Evolutionary conservation across 2,888 invertebrate species (phyloP).

Genomic region (Onthophagus sagittarius): DNA sequence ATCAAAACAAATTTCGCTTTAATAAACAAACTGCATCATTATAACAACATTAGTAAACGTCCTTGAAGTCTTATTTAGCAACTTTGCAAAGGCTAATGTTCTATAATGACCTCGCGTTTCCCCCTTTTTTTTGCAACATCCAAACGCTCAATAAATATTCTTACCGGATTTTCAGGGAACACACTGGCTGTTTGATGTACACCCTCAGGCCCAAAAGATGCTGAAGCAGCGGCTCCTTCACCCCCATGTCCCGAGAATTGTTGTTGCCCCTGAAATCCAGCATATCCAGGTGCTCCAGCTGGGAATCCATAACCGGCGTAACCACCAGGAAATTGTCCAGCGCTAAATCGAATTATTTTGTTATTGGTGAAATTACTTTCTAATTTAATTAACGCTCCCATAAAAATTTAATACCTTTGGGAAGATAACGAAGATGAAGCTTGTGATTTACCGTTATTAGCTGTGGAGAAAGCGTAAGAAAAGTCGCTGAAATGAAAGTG

Average conservation of each 20-base stretch:
- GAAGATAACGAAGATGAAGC: constrained; percentile 34
- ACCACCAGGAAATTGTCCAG: constrained; percentile 8
- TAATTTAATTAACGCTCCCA: neutral
- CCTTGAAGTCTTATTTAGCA: too few relatives aligned
- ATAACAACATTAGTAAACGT: too few relatives aligned
- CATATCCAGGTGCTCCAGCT: constrained; percentile 24
- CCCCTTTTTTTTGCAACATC: too few relatives aligned
- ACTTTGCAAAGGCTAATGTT: too few relatives aligned
- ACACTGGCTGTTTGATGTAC: constrained; percentile 57
- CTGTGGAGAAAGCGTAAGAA: constrained; percentile 36
- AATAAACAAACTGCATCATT: too few relatives aligned
- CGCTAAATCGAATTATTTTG: neutral
- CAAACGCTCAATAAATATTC: too few relatives aligned
- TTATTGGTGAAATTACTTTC: too few relatives aligned
- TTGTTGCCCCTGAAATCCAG: constrained; percentile 18
- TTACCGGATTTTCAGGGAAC: constrained; percentile 60
- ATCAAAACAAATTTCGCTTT: too few relatives aligned
- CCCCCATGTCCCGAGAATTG: constrained; percentile 24
- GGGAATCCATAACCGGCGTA: constrained; percentile 25
- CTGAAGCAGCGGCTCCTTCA: constrained; percentile 53
- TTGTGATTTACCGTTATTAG: constrained; percentile 32
- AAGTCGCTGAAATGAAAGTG: constrained; percentile 32
- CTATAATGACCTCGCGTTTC: too few relatives aligned
- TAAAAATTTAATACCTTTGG: neutral
- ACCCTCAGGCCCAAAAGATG: constrained; percentile 54